Percentiles rank a stretch among this genome's conserved stretches.
These are phyloP conservation scores for Melanchra persicariae DNA, from an alignment of 2,888 invertebrate species.

Conservation along the genomic window DNA sequence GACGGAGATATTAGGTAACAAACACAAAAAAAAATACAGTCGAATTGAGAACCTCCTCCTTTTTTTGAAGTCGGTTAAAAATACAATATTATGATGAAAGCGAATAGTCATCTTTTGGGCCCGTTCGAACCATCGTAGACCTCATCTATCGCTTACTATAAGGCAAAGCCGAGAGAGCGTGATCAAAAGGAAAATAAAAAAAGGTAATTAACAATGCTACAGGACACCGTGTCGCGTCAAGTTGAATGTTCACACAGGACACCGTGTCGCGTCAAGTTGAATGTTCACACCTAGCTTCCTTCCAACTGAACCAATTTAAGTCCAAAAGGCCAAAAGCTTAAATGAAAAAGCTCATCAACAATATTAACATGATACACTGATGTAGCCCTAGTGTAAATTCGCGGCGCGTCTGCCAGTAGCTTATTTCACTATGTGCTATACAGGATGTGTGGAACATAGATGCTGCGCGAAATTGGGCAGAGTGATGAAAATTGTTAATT, in stretches of 20 bases:
- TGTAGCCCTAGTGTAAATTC: constrained; percentile 48
- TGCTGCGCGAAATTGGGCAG: constrained; percentile 45
- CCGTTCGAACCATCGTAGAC: background rate
- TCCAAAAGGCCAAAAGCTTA: no score
- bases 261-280: no score
- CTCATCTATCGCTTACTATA: background rate
- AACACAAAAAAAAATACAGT: no score
- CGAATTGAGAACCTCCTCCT: no score
- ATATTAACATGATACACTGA: background rate
- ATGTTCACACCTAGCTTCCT: no score
- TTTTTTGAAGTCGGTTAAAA: no score
- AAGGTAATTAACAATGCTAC: background rate
- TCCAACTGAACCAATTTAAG: no score
- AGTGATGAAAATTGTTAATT: constrained; percentile 60
- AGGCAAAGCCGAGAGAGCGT: background rate
- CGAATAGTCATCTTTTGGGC: background rate
- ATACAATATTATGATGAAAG: background rate
- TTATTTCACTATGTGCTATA: constrained; percentile 36
- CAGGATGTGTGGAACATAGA: constrained; percentile 28
- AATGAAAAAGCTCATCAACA: background rate
- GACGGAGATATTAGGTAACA: no score
- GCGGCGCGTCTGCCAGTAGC: constrained; percentile 48
- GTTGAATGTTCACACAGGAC: no score
- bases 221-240: no score
- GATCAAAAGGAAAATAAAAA: background rate